These are phyloP conservation scores for Sarcophaga carnaria DNA, from an alignment of 2,888 invertebrate genomes.

Conservation along the genomic window DNA sequence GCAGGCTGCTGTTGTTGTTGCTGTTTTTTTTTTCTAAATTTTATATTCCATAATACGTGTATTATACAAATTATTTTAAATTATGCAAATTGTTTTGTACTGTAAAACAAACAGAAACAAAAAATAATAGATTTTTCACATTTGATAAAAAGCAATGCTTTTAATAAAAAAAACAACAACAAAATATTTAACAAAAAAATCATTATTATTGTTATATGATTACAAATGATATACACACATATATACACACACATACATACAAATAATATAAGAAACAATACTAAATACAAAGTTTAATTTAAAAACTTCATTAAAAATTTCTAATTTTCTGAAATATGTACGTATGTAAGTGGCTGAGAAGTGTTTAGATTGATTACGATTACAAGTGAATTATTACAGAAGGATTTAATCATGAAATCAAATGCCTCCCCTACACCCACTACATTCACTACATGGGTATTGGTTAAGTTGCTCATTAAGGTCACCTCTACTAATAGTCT, in stretches of 20 bases:
- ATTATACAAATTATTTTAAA: conserved; percentile 64
- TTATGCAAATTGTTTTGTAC: conserved; percentile 64
- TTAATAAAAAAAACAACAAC: conserved; percentile 8
- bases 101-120: conserved; percentile 22
- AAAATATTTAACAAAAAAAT: neutral
- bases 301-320: too few species aligned
- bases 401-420: too few species aligned
- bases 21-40: conserved; percentile 3
- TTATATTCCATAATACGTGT: conserved; percentile 47
- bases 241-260: too few species aligned
- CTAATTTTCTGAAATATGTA: too few species aligned
- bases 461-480: neutral
- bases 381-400: too few species aligned
- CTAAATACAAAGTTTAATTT: too few species aligned
- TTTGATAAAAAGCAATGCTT: conserved; percentile 56
- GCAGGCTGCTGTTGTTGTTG: neutral
- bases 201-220: neutral
- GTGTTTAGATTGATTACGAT: too few species aligned
- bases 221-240: neutral
- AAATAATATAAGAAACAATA: too few species aligned
- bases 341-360: too few species aligned
- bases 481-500: neutral
- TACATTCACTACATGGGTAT: too few species aligned
- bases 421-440: too few species aligned
- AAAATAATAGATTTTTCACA: conserved; percentile 60